Base-by-base conservation (phyloP, 2,888 invertebrate species). In the Hermodice carunculata region DNA sequence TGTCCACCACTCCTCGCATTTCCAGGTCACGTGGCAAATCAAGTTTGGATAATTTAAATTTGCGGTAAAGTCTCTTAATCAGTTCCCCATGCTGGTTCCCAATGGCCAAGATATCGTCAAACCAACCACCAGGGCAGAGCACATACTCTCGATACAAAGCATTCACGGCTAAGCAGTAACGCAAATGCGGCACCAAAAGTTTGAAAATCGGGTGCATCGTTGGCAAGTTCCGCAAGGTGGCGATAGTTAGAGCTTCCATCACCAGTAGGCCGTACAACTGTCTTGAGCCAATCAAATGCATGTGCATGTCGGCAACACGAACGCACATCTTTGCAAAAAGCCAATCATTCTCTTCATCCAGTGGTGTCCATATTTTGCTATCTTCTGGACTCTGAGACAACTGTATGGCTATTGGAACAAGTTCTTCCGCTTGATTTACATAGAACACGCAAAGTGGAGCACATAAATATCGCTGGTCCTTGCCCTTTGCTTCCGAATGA, bases 291-390 rank as follows among this genome's bases (percentile, higher is more conserved):
- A 70, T 59, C 46, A 67, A 70, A 43, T 72, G 72, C 29, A 68
- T n/a, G 46, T 72, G 72, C n/a, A 62, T 62, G 44, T 71, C 72
- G 2, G 72, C 72, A 22, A 42, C 26, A 2, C 65, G 61, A 34
- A 71, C 68, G 63, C 66, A 71, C 70, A 72, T 68, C 53, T 72
- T 72, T 31, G 72, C 70, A 17, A 67, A 40, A 3, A 57, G 19
- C 72, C 72, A 72, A 31, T 68, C 70, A 24, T 49, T 22, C 28
- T 49, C 49, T 24, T 6, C n/a, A 49, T 49, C 49, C 5, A 3
- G 3, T 24, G 49, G 49, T n/a, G 49, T 53, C 53, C 32, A 31
- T 11, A 58, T 58, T 11, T 17, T 26, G 22, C 24, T 24, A 4
- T 22, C 29, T n/a, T 37, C 58, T 5, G 26, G 6, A 11, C 3